Percentiles rank a stretch among this genome's conserved stretches.
phyloP scores from a whole-genome alignment of 2,888 invertebrate genomes.

The Leucophenga montana region DNA sequence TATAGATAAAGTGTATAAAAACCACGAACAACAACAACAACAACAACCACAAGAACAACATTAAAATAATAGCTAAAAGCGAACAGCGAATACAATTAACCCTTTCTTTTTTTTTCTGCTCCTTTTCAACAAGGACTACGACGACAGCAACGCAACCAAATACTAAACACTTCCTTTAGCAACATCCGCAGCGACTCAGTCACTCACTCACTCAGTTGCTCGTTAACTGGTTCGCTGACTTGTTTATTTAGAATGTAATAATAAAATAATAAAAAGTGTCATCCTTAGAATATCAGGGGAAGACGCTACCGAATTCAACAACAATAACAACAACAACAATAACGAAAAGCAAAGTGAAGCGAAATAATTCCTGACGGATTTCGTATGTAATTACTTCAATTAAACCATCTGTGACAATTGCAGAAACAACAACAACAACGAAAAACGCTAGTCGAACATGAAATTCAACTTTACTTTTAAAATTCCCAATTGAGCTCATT shows the following conservation, averaged over 20 bases:
- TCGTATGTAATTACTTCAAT: slow-evolving; percentile 73
- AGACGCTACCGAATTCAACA: background rate
- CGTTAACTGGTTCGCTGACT: slow-evolving; percentile 19
- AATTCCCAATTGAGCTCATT: slow-evolving; percentile 68
- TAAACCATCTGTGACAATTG: slow-evolving; percentile 74
- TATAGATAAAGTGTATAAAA: no score
- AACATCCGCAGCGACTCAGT: slow-evolving; percentile 28
- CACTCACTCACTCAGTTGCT: slow-evolving; percentile 17
- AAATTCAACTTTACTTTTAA: slow-evolving; percentile 70
- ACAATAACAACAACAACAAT: no score
- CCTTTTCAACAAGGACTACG: background rate
- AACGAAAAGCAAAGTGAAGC: slow-evolving; percentile 3
- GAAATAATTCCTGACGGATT: slow-evolving; percentile 70
- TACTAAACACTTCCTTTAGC: slow-evolving; percentile 25
- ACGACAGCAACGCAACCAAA: slow-evolving; percentile 9
- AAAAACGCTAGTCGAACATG: slow-evolving; percentile 55
- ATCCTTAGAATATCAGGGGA: slow-evolving; percentile 34
- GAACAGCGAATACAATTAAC: slow-evolving; percentile 57
- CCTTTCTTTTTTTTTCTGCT: slow-evolving; percentile 44
- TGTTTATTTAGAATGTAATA: slow-evolving; percentile 53
- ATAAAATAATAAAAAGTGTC: slow-evolving; percentile 61
- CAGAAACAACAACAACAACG: slow-evolving; percentile 41
- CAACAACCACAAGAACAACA: slow-evolving; percentile 27
- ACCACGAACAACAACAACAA: slow-evolving; percentile 18
- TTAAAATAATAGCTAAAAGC: slow-evolving; percentile 50